Base-by-base conservation (phyloP, 2,888 invertebrate genomes). In the Macrophya alboannulata region DNA sequence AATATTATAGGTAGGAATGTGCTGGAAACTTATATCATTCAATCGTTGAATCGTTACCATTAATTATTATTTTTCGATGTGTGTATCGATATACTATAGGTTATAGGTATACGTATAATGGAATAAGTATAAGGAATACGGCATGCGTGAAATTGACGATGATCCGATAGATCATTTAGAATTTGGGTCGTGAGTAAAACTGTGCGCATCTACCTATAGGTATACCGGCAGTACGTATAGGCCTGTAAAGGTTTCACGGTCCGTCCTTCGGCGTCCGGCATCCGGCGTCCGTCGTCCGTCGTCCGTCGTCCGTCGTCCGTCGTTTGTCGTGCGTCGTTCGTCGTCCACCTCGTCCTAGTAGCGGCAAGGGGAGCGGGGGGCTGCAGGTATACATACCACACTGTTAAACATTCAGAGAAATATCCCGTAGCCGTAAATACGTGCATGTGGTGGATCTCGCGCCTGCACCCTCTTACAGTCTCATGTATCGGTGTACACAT, bases 301-400 rank as follows among this genome's bases (percentile, higher is more conserved):
- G 15, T 55, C 25, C 68, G 68, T 68, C 6, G 37, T 68, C 31
- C 31, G n/a, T n/a, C 6, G 3, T 31, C 31, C 31, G 31, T 1
- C 31, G 31, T 31, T 1, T 17, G 48, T 48, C 55, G 15, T 55
- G 1, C 55, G 55, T 55, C 55, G 15, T 55, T 15, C 68, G 68
- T 68, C 6, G 37, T 68, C 31, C 31, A 31, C 31, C 3, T 31
- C 31, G 31, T 31, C 48, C 48, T 48, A 48, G 48, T 48, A 15
- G 48, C 48, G 48, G 31, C 15, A 48, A 15, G 9, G 4, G 62
- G 21, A 21, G 25, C 21, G 12, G 9, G 25, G 25, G 62, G 25
- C 68, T 25, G 21, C 45, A 43, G 40, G 72, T 72, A 72, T 72
- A 43, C n/a, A 71, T 40, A n/a, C 31, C 72, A 43, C 10, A 74